Conservation (phyloP, 2,888 invertebrate species). For the Apodemia hepburni region DNA sequence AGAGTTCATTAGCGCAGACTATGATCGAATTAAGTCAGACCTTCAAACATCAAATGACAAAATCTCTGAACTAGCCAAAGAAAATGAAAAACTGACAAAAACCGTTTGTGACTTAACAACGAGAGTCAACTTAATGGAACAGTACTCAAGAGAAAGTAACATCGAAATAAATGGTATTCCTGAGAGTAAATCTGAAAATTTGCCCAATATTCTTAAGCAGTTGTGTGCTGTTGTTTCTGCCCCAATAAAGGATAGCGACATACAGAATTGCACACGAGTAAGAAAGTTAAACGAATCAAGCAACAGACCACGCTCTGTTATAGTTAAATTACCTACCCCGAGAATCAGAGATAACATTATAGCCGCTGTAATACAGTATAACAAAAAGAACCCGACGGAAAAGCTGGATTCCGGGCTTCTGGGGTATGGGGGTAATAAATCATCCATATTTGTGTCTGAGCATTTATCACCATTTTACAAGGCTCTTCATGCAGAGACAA, state of each 20-base stretch:
- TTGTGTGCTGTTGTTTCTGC: too few relatives aligned
- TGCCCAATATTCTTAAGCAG: neutral
- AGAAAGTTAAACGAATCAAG: slow-evolving; percentile 16
- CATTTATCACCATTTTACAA: slow-evolving; percentile 24
- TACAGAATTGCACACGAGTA: slow-evolving; percentile 15
- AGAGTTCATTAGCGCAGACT: neutral
- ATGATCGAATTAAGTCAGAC: neutral
- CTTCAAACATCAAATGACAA: neutral
- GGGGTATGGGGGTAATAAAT: slow-evolving; percentile 20
- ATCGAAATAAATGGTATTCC: slow-evolving; percentile 24
- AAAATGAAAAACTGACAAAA: neutral
- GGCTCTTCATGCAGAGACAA: slow-evolving; percentile 21
- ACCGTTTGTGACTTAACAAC: neutral
- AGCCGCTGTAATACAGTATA: slow-evolving; percentile 27
- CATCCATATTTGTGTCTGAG: slow-evolving; percentile 23
- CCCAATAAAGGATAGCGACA: slow-evolving; percentile 15
- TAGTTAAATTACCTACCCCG: slow-evolving; percentile 21
- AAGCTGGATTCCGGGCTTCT: slow-evolving; percentile 24
- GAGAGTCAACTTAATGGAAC: neutral
- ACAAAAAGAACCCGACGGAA: slow-evolving; percentile 26
- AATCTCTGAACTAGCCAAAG: neutral
- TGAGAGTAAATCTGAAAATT: slow-evolving; percentile 15
- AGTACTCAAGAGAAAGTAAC: slow-evolving; percentile 18
- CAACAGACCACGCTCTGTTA: slow-evolving; percentile 16
- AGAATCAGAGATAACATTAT: slow-evolving; percentile 24